These are phyloP conservation scores for Brachystomella parvula DNA, from an alignment of 1,140 invertebrate species.

Conservation along the genomic window DNA sequence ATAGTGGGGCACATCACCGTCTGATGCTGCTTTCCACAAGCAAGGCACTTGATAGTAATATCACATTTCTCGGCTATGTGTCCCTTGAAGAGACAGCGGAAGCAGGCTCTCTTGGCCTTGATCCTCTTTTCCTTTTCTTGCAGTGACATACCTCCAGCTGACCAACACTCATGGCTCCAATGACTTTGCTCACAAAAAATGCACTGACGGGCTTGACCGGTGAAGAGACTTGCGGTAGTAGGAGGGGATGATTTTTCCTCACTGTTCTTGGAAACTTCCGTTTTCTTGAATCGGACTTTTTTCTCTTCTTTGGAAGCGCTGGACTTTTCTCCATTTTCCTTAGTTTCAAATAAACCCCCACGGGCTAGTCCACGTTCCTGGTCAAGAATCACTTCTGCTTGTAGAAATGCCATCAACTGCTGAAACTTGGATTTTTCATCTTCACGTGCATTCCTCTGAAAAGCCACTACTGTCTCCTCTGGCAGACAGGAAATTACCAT, in stretches of 20 bases:
- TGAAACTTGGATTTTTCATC: neutral
- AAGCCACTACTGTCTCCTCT: conserved; percentile 33
- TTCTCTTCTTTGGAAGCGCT: too few relatives aligned
- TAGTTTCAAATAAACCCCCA: neutral
- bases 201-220: neutral
- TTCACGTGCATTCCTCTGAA: conserved; percentile 35
- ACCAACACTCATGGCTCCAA: neutral
- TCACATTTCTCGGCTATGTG: conserved; percentile 9
- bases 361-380: neutral
- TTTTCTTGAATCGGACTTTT: neutral
- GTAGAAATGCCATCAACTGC: neutral
- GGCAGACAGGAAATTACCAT: conserved; percentile 5
- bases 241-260: neutral
- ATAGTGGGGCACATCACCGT: conserved; percentile 3
- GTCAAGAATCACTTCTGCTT: neutral
- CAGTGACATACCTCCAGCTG: neutral
- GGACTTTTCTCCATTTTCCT: too few relatives aligned
- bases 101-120: conserved; percentile 1
- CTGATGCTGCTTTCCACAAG: conserved; percentile 1
- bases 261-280: conserved; percentile 2
- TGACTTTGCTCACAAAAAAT: conserved; percentile 15
- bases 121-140: neutral
- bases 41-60: neutral
- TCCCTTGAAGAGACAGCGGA: neutral
- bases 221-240: conserved; percentile 9